Evolutionary conservation across 2,888 invertebrate species (phyloP).

Genomic region (Trachelus tabidus): DNA sequence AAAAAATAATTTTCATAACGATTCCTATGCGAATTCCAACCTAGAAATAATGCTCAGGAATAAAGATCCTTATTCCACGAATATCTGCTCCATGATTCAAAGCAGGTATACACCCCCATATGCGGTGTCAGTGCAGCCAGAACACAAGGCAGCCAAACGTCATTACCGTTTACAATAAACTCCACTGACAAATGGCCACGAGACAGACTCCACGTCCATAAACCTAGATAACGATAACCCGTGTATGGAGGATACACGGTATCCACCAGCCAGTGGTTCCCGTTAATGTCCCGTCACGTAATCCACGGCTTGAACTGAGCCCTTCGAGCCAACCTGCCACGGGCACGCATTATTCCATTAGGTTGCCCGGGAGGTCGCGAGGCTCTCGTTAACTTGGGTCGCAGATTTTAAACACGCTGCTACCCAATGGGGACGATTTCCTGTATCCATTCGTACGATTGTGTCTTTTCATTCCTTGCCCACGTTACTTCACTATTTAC

Average conservation of each 20-base stretch:
- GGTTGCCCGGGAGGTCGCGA: slow-evolving; percentile 33
- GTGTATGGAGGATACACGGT: slow-evolving; percentile 29
- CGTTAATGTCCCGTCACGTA: slow-evolving; percentile 40
- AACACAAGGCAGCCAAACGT: slow-evolving; percentile 17
- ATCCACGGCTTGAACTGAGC: slow-evolving; percentile 31
- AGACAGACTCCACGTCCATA: slow-evolving; percentile 23
- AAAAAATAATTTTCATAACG: neutral
- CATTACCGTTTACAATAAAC: slow-evolving; percentile 24
- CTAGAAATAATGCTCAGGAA: too few species aligned
- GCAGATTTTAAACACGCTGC: neutral
- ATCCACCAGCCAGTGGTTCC: slow-evolving; percentile 27
- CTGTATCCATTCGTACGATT: neutral
- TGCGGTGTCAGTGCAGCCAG: neutral
- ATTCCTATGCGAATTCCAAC: too few species aligned
- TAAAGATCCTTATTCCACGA: neutral
- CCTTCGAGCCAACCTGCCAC: slow-evolving; percentile 35
- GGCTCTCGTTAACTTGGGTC: neutral
- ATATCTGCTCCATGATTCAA: neutral
- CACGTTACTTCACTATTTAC: neutral
- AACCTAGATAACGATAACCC: slow-evolving; percentile 43
- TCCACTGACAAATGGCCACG: slow-evolving; percentile 8
- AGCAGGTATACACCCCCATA: neutral
- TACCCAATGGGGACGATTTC: neutral
- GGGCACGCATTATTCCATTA: slow-evolving; percentile 47
- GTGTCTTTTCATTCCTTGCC: neutral